Base-by-base conservation (phyloP, 2,888 invertebrate genomes). In the Periphyllus acericola region DNA sequence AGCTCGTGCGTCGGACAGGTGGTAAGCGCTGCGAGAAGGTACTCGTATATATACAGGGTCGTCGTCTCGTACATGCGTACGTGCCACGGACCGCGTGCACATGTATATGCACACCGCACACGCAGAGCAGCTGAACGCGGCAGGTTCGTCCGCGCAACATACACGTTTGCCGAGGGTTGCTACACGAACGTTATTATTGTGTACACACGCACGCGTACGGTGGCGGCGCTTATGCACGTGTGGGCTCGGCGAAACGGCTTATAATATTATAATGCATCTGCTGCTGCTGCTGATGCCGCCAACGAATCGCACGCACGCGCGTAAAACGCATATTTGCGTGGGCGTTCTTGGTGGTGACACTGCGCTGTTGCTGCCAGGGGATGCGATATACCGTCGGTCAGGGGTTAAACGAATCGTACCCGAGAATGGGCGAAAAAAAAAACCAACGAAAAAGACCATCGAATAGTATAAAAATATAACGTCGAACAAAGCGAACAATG, bases 1-100 rank as follows among this genome's bases (percentile, higher is more conserved):
- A 84, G 76, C 84, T 84, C 84, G 84, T 84, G 84, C 83, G 83
- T 76, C 29, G 84, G 84, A 84, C 84, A 84, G 84, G 76, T 84
- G 84, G 84, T 84, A 40, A 76, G 60, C 84, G 84, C 17, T 17
- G n/a, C n/a, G n/a, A n/a, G 46, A 14, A 46, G 46, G 46, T 14
- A 14, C 46, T 17, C 5, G 68, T 68, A n/a, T n/a, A n/a, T n/a
- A n/a, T n/a, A 71, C 40, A 21, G 46, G 81, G 71, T 71, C 32
- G 82, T 52, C 71, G 60, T 52, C 46, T 52, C 21, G 68, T 46
- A 46, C 71, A 71, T 71, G 82, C 21, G 68, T 46, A 46, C 71
- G 82, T 71, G 82, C 29, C 71, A 68, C 1, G 36, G 46, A n/a
- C 6, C 11, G 80, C 8, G 60, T 66, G 29, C 6, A n/a, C 52